Conservation (phyloP, 2,797 vertebrate species). For the Coilia nasus region DNA sequence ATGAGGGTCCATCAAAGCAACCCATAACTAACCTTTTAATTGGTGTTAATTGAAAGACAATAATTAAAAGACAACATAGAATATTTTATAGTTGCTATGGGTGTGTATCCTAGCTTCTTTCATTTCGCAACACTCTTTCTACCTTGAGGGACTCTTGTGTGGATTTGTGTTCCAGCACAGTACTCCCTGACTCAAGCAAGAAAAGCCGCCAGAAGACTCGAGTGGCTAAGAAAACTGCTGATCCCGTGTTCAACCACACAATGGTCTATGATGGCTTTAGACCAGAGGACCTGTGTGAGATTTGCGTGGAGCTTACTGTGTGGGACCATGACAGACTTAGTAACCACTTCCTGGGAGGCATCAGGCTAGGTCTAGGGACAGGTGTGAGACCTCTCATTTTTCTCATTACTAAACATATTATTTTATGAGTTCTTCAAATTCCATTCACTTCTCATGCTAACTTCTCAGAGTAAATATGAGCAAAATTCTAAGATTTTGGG, state of each 20-base stretch:
- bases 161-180: slow-evolving; percentile 70
- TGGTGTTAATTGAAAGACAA: too few relatives aligned
- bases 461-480: not conserved
- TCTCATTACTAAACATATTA: not conserved
- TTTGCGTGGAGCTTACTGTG: slow-evolving; percentile 89
- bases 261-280: slow-evolving; percentile 93
- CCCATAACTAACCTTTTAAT: too few relatives aligned
- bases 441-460: not conserved
- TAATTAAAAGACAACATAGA: too few relatives aligned
- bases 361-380: slow-evolving; percentile 88
- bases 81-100: too few relatives aligned
- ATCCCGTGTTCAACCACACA: slow-evolving; percentile 92
- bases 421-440: not conserved
- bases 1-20: too few relatives aligned
- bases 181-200: slow-evolving; percentile 87
- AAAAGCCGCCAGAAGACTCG: slow-evolving; percentile 90
- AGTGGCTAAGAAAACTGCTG: slow-evolving; percentile 82
- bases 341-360: slow-evolving; percentile 89
- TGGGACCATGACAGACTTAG: slow-evolving; percentile 90
- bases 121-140: not conserved
- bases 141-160: not conserved
- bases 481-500: not conserved
- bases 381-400: slow-evolving; percentile 66
- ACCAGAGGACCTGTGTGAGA: slow-evolving; percentile 85
- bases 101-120: too few relatives aligned